phyloP scores from a whole-genome alignment of 1,140 invertebrate genomes.

The Eriosoma lanigerum region DNA sequence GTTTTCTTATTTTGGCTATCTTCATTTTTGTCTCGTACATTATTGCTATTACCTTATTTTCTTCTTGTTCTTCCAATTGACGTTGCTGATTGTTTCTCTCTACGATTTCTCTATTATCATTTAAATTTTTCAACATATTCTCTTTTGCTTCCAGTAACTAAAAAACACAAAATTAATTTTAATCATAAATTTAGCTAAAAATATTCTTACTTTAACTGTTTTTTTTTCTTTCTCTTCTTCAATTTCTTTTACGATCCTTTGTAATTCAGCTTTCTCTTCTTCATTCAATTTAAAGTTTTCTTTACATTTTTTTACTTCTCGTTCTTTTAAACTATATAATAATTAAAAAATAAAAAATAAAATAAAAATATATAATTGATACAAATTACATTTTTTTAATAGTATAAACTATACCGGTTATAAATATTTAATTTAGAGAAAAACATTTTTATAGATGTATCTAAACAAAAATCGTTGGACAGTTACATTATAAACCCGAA shows the following conservation, averaged over 20 bases:
- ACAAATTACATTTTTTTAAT: too few relatives aligned
- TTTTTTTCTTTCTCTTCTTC: not conserved
- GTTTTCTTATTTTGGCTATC: conserved; percentile 17
- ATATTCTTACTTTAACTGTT: conserved; percentile 7
- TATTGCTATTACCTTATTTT: not conserved
- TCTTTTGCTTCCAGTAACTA: not conserved
- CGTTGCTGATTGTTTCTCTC: not conserved
- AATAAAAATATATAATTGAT: too few relatives aligned
- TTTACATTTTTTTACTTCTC: not conserved
- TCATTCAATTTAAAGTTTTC: conserved; percentile 6
- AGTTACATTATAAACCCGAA: too few relatives aligned
- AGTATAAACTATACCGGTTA: too few relatives aligned
- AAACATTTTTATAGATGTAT: too few relatives aligned
- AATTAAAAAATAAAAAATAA: too few relatives aligned
- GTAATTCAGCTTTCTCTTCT: conserved; percentile 15
- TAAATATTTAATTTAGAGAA: too few relatives aligned
- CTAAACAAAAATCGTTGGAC: too few relatives aligned
- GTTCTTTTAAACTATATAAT: conserved; percentile 5
- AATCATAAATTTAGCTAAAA: too few relatives aligned
- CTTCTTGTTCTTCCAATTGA: not conserved
- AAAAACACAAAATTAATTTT: not conserved
- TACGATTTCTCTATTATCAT: conserved; percentile 1
- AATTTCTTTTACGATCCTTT: conserved; percentile 15
- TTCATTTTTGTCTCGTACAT: not conserved
- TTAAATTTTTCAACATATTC: not conserved